Evolutionary conservation across 1,140 invertebrate species (phyloP), one percentile per base, ranked within the genome.

Genomic region (Papilio dardanus): DNA sequence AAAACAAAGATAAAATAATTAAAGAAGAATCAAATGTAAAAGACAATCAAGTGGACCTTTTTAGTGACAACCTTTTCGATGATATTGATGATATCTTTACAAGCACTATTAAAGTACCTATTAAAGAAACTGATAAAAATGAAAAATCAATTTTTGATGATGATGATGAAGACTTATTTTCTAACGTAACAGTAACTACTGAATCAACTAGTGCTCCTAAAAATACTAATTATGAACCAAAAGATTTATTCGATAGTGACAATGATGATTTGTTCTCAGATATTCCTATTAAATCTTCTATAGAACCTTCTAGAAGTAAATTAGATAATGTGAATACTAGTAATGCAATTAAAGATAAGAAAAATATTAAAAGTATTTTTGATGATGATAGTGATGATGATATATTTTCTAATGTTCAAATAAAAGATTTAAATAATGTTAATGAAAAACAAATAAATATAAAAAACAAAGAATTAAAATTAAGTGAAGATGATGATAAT

Each of bases 21-120:
- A 58, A 81, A 75, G 33, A 75, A 42, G 71, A 75, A 31, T 66
- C 80, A 62, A 74, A 0, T 54, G n/a, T 62, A 30, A 74, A 71
- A 65, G 76, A 78, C 14, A 69, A 76, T n/a, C 90, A 90, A 77
- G 77, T 92, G 19, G 90, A 92, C 82, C 75, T 92, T 16, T 92
- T 92, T 33, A 87, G 76, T 71, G 91, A 92, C 78, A 83, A 89
- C 79, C 54, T 91, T 54, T 93, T 92, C 75, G 90, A 92, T 80
- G 91, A 92, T 80, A 86, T 89, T 14, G 90, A 90, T 80, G 87
- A 93, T 85, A 89, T 91, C 71, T 92, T 92, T 76, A 86, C 88
- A 8, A 80, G 82, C 14, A 88, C 86, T 77, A 77, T 90, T 16
- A 86, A 85, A 82, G 76, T 83, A 24, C 84, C 81, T 0, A 69